phyloP scores from a whole-genome alignment of 2,113 vertebrate species.

The Neogobius melanostomus region DNA sequence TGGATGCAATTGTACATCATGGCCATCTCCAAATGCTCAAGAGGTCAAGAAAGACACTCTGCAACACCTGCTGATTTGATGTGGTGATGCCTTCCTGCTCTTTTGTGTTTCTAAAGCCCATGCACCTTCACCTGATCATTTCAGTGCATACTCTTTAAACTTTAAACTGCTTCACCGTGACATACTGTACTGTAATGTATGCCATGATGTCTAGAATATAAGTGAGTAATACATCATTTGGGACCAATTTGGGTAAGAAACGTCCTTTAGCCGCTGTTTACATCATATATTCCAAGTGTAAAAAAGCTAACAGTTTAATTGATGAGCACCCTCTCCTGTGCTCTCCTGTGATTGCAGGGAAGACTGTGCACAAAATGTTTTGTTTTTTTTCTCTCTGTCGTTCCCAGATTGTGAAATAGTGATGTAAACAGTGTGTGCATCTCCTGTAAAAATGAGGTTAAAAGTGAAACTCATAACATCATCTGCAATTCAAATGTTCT shows the following conservation, averaged over 20 bases:
- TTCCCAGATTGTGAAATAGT: neutral
- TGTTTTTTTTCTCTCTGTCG: neutral
- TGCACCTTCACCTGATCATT: no score
- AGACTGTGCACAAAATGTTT: neutral
- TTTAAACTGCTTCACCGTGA: no score
- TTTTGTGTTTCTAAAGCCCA: no score
- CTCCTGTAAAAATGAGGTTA: neutral
- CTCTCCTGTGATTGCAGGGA: neutral
- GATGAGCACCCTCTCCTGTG: neutral
- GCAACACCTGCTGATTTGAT: no score
- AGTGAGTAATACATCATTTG: neutral
- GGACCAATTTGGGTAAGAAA: neutral
- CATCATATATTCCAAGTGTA: neutral
- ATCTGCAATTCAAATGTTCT: neutral
- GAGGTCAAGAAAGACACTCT: no score
- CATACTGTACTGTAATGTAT: no score
- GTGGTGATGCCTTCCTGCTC: no score
- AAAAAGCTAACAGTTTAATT: neutral
- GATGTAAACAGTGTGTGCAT: slow-evolving; percentile 1
- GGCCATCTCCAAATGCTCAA: no score
- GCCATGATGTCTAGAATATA: no score
- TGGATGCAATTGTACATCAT: no score
- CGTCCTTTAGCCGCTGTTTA: neutral
- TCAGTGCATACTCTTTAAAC: no score
- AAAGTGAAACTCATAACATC: neutral